phyloP scores from a whole-genome alignment of 2,113 vertebrate species.

The Thermophis baileyi region DNA sequence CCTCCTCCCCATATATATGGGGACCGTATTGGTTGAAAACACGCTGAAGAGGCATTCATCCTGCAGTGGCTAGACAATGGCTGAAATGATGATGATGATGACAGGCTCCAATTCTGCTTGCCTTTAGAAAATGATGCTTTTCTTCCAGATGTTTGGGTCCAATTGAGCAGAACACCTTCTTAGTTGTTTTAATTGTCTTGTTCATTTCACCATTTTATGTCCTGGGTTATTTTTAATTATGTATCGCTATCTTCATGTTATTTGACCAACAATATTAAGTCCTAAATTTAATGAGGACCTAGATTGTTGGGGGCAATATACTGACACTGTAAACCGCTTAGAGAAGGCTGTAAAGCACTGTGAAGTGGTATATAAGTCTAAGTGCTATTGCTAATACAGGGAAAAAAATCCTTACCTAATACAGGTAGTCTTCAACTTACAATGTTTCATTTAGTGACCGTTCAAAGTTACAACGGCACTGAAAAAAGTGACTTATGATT shows the following conservation, averaged over 20 bases:
- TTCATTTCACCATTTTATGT: neutral
- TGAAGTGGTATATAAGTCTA: too few species aligned
- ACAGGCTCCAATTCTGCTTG: neutral
- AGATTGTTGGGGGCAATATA: too few species aligned
- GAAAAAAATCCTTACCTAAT: neutral
- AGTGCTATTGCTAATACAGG: neutral
- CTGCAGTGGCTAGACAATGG: too few species aligned
- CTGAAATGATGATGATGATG: too few species aligned
- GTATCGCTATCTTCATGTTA: neutral
- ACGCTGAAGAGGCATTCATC: too few species aligned
- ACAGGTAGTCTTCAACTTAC: too few species aligned
- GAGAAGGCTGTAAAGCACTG: too few species aligned
- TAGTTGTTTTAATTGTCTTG: neutral
- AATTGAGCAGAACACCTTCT: neutral
- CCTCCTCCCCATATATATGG: neutral
- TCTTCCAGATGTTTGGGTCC: neutral
- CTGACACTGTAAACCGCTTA: too few species aligned
- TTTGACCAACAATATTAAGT: neutral
- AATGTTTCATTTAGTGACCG: too few species aligned
- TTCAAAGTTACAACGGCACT: too few species aligned
- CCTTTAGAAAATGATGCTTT: neutral
- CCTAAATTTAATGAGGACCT: neutral
- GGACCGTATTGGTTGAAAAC: too few species aligned
- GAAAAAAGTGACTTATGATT: too few species aligned
- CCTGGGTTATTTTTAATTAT: neutral